phyloP scores from a whole-genome alignment of 2,888 invertebrate species.

The Spatulosminthurus flaviceps region DNA sequence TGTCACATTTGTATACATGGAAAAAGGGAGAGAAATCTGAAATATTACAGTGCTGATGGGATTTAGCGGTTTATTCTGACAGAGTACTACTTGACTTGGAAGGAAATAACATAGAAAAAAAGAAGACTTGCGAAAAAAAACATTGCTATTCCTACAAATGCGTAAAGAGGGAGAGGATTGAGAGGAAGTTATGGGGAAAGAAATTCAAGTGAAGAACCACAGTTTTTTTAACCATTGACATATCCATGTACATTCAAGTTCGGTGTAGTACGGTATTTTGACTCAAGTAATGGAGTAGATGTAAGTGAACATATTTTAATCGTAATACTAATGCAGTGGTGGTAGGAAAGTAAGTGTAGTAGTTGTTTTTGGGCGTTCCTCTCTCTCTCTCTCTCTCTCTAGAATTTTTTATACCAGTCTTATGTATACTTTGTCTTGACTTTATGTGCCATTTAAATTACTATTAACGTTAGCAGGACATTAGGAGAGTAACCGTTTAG shows the following conservation, averaged over 20 bases:
- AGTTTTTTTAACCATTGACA: no score
- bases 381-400: no score
- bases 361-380: background rate
- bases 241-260: no score
- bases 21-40: background rate
- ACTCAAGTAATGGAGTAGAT: no score
- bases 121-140: no score
- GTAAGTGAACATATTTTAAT: no score
- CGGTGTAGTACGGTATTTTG: no score
- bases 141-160: no score
- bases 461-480: constrained; percentile 7
- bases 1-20: no score
- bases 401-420: background rate
- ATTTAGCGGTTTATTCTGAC: constrained; percentile 3
- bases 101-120: background rate
- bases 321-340: background rate
- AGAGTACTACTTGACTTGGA: constrained; percentile 1
- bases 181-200: no score
- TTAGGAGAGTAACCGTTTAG: background rate
- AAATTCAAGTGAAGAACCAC: no score
- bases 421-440: background rate
- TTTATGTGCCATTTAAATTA: constrained; percentile 14
- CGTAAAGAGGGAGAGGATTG: no score
- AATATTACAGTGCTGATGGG: constrained; percentile 1
- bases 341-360: constrained; percentile 4